Base-by-base conservation (phyloP, 2,888 invertebrate genomes). In the Chymomyza caudatula region DNA sequence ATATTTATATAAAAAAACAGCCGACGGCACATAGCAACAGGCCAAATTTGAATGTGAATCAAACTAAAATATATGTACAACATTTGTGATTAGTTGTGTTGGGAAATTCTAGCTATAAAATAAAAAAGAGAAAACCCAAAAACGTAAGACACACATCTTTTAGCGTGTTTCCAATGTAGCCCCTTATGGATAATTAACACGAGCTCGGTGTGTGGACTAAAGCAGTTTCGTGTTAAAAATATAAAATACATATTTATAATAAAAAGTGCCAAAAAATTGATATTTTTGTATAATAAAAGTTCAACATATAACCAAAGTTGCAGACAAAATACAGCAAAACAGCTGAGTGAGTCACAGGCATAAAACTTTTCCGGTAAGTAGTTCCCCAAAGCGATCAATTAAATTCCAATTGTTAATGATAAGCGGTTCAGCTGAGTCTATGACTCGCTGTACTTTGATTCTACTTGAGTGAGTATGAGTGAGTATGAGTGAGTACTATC, bases 81-180 rank as follows among this genome's bases (percentile, higher is more conserved):
- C 2, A 37, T 37, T 37, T 37, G n/a, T 37, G 29, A n/a, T 37
- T 11, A 37, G 29, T 0, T 37, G 11, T 11, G 11, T 37, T 37
- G 11, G 11, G 11, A 11, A 37, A 37, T 11, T 37, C 29, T 54
- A 54, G 13, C 1, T 61, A 47, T 15, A 61, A 65, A 43, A n/a
- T 54, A 37, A 25, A 37, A 37, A 6, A 25, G 17, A 62, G 69
- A 53, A 47, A 47, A 3, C 17, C 17, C 13, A 13, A 63, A 55
- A 67, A 44, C 56, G 54, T 64, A 20, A 60, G 47, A 22, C 57
- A 29, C 23, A 67, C 67, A 67, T 57, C 63, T 68, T 65, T 47
- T 61, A 37, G 76, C 65, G 81, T 60, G 73, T 63, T 88, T 84
- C 87, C 89, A 88, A 88, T 88, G 88, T 88, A 88, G 89, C 88